Percentiles rank a stretch among this genome's conserved stretches.
These are phyloP conservation scores for Enhydra lutris DNA, from an alignment of 2,113 vertebrate genomes.

Conservation along the genomic window DNA sequence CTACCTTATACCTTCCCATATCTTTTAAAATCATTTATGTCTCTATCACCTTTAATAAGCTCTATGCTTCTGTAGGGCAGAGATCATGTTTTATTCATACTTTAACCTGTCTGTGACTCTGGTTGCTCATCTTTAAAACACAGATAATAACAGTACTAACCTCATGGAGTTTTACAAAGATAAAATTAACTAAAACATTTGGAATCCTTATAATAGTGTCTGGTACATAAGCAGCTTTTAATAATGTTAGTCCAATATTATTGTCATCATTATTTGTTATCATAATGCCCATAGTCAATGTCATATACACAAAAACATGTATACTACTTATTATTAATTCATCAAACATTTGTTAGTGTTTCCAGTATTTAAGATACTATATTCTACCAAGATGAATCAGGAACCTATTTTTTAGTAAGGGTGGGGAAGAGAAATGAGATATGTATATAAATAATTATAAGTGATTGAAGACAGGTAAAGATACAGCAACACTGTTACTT, in stretches of 20 bases:
- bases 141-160: not conserved
- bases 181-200: constrained; percentile 27
- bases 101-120: not conserved
- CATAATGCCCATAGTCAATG: not conserved
- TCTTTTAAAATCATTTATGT: not conserved
- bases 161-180: not conserved
- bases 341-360: not conserved
- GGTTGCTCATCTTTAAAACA: not conserved
- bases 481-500: not conserved
- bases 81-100: constrained; percentile 19
- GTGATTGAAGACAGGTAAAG: not conserved
- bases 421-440: not conserved
- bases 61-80: constrained; percentile 13
- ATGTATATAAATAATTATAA: not conserved
- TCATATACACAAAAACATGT: not conserved
- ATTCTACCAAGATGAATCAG: not conserved
- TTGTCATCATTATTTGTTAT: not conserved
- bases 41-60: not conserved
- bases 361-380: not conserved
- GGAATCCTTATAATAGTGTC: not conserved
- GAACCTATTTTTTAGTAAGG: not conserved
- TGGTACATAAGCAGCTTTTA: not conserved
- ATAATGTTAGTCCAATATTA: not conserved
- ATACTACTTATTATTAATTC: not conserved
- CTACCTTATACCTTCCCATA: not conserved